Evolutionary conservation across 1,140 invertebrate genomes (phyloP).

Genomic region (Vanessa tameamea): DNA sequence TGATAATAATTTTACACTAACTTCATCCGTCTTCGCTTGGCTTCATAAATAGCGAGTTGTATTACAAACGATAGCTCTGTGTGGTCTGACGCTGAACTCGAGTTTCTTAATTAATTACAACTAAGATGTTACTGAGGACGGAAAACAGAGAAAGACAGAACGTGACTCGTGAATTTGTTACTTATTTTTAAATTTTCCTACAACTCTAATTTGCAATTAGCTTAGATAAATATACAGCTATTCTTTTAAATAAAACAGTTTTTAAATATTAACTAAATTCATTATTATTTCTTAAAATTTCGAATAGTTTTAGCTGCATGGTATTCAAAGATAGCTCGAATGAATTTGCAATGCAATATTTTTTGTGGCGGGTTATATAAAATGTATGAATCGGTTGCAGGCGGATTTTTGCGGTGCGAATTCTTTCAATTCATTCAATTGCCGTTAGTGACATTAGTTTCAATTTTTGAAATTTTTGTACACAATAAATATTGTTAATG

Average conservation of each 20-base stretch:
- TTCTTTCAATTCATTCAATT: neutral
- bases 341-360: neutral
- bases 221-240: too few relatives aligned
- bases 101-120: slow-evolving; percentile 27
- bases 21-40: slow-evolving; percentile 64
- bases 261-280: too few relatives aligned
- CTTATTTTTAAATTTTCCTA: neutral
- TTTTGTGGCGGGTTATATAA: slow-evolving; percentile 4
- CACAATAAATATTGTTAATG: neutral
- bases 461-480: neutral
- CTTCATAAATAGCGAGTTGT: slow-evolving; percentile 38
- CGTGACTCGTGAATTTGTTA: neutral
- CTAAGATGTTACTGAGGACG: slow-evolving; percentile 9
- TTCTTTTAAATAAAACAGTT: too few relatives aligned
- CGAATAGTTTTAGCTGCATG: neutral
- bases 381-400: slow-evolving; percentile 2
- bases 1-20: slow-evolving; percentile 77
- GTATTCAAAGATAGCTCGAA: neutral
- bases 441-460: neutral
- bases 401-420: slow-evolving; percentile 6
- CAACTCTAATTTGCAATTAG: neutral
- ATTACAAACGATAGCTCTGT: slow-evolving; percentile 25
- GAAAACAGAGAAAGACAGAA: slow-evolving; percentile 3
- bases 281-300: neutral
- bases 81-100: slow-evolving; percentile 23